Evolutionary conservation across 2,797 vertebrate species (phyloP), one percentile per base, ranked within the genome.

Genomic region (Esox masquinongy): DNA sequence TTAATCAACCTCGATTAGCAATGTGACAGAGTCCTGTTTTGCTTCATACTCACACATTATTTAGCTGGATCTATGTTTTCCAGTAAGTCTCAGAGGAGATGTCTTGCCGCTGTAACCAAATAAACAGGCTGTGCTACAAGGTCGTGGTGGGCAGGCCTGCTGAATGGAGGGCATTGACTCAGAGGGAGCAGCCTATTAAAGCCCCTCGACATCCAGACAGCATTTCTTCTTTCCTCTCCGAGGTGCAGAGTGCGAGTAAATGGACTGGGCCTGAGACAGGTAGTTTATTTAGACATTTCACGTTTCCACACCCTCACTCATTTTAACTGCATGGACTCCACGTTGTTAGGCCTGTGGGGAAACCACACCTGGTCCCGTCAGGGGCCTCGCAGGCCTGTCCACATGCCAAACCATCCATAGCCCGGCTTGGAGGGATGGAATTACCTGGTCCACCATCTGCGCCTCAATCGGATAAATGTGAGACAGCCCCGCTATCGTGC

Each of bases 361-460:
- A 77, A 77, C 67, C 74, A 72, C 64, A 59, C 17, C 26, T 63
- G 39, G 59, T 5, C 69, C n/a, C 24, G 29, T 2, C 5, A 22
- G 16, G 12, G 56, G 75, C 56, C 75, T n/a, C 43, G 16, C 39
- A 31, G 67, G 63, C 56, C n/a, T 83, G 84, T 81, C 83, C 49
- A 1, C 2, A 64, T 68, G 79, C 85, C 86, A 88, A 80, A 73
- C 26, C 77, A 75, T 39, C 81, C 76, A 76, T 73, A 74, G 78
- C 26, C 74, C 68, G 74, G 72, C 74, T 67, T 73, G 68, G 69
- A 0, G 79, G 82, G 84, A 70, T 89, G 84, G 89, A 88, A 85
- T 88, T 85, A 88, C 88, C 86, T 81, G 76, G 9, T 69, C 77
- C 11, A 77, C 76, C 79, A 80, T 75, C 80, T 81, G 77, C 16